Conservation (phyloP, 2,888 invertebrate species). For the Amiota minor region DNA sequence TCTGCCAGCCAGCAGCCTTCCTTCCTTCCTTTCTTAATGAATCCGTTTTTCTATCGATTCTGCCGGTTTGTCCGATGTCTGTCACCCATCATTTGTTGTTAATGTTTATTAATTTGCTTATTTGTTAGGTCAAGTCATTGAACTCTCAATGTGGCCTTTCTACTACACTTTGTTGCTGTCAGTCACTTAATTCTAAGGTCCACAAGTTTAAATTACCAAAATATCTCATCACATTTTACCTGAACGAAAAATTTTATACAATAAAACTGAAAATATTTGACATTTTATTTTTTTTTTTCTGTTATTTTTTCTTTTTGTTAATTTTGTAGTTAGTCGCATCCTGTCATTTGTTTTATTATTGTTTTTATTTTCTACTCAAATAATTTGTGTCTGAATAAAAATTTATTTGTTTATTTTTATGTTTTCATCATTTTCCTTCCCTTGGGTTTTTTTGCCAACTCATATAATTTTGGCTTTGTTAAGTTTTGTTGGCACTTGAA, state of each 20-base stretch:
- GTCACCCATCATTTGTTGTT: not conserved
- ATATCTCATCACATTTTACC: no score
- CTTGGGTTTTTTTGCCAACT: not conserved
- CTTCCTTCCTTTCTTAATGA: not conserved
- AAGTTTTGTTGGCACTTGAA: not conserved
- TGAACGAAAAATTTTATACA: no score
- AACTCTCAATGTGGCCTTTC: conserved; percentile 45
- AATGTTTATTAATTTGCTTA: not conserved
- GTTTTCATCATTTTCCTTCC: not conserved
- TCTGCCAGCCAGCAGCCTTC: not conserved
- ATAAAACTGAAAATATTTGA: no score
- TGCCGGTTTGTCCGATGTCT: not conserved
- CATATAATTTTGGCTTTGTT: no score
- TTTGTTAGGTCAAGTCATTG: conserved; percentile 11
- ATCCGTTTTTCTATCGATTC: no score
- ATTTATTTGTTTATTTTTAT: not conserved
- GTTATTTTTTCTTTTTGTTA: no score
- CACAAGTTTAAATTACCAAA: no score
- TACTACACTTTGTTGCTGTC: conserved; percentile 58
- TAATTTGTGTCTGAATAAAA: not conserved
- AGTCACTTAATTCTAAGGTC: not conserved
- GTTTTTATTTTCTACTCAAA: no score
- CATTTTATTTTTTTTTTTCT: no score
- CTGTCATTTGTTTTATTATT: conserved; percentile 27
- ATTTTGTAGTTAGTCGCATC: conserved; percentile 52